Conservation (phyloP, 2,113 vertebrate species). For the Haemorhous mexicanus region DNA sequence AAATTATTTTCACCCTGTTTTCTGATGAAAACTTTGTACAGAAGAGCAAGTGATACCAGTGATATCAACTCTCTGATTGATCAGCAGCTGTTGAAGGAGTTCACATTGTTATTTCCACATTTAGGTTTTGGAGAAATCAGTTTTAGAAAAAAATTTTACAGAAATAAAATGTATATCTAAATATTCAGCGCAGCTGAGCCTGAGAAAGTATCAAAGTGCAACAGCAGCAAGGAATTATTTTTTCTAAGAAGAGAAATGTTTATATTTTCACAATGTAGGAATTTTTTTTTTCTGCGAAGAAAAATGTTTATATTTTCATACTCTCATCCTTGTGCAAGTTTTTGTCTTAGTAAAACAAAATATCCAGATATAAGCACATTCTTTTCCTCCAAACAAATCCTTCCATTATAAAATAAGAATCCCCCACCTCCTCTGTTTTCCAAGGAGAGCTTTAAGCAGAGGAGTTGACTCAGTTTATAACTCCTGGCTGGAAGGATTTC, state of each 20-base stretch:
- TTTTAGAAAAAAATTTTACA: neutral
- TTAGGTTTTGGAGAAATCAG: neutral
- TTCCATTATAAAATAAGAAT: neutral
- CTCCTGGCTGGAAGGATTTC: neutral
- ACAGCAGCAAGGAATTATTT: neutral
- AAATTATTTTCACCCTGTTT: neutral
- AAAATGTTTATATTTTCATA: neutral
- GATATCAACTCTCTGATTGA: neutral
- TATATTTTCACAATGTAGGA: neutral
- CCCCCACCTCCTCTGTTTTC: neutral
- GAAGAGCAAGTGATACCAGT: neutral
- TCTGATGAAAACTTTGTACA: rapidly evolving
- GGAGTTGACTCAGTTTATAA: neutral
- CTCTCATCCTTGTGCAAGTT: neutral
- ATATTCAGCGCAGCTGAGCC: rapidly evolving
- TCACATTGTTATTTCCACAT: neutral
- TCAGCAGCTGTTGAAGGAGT: neutral
- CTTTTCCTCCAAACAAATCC: neutral
- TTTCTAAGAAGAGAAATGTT: neutral
- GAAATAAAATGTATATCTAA: neutral
- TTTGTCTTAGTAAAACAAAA: neutral
- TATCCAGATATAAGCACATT: neutral
- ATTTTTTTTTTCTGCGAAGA: neutral
- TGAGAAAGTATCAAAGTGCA: neutral
- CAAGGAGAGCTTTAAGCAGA: neutral